Conservation (phyloP, 2,888 invertebrate species). For the Argynnis bischoffii region DNA sequence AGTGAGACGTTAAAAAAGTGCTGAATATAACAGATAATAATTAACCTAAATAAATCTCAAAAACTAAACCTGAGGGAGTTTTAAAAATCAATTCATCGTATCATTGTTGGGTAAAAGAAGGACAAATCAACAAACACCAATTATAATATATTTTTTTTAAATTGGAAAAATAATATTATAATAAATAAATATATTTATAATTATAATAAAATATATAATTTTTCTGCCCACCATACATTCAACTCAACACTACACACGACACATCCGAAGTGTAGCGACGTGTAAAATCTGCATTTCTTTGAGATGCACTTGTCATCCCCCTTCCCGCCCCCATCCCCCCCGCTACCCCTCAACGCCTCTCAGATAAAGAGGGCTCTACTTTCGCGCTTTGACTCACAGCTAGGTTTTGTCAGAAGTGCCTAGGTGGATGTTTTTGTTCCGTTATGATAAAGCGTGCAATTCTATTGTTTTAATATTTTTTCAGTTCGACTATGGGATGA, state of each 20-base stretch:
- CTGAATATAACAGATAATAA: too few relatives aligned
- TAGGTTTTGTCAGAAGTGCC: constrained; percentile 69
- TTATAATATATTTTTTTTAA: too few relatives aligned
- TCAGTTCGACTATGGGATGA: constrained; percentile 33
- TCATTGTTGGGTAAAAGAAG: too few relatives aligned
- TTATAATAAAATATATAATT: neutral
- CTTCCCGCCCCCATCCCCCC: constrained; percentile 42
- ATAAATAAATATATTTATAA: constrained; percentile 9
- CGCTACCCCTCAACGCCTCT: constrained; percentile 59
- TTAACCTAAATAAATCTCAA: too few relatives aligned
- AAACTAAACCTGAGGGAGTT: too few relatives aligned
- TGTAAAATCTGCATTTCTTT: constrained; percentile 83
- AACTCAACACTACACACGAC: constrained; percentile 65
- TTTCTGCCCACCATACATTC: constrained; percentile 52
- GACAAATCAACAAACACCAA: too few relatives aligned
- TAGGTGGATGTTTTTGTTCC: constrained; percentile 52
- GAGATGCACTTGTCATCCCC: constrained; percentile 78
- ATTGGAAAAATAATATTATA: neutral
- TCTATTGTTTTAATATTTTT: constrained; percentile 45
- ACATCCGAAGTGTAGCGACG: constrained; percentile 79
- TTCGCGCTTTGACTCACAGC: constrained; percentile 76
- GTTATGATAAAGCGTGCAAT: constrained; percentile 52
- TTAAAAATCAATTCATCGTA: too few relatives aligned
- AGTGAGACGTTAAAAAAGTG: too few relatives aligned
- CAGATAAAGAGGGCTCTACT: constrained; percentile 79